A percentile compares a stretch with the other conserved stretches of the same genome.
Evolutionary conservation across 1,140 invertebrate genomes (phyloP).

Genomic region (Drosophila melanica): DNA sequence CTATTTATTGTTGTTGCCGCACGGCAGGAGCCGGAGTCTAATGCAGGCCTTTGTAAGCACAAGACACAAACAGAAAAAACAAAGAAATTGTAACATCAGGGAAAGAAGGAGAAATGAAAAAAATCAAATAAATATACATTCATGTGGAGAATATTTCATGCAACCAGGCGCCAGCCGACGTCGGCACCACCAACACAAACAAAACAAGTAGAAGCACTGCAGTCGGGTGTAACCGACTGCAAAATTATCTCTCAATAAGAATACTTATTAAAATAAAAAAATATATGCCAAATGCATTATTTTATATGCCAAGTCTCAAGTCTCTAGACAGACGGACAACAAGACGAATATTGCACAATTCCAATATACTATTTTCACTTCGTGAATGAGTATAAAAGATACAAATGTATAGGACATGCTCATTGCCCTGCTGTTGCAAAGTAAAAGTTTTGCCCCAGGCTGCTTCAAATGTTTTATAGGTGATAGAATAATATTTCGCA

Average conservation of each 20-base stretch:
- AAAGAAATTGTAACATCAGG: constrained; percentile 43
- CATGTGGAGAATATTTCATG: constrained; percentile 64
- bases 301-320: too few species aligned
- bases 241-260: too few species aligned
- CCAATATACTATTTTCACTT: neutral
- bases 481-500: constrained; percentile 81
- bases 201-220: neutral
- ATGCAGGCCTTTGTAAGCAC: constrained; percentile 53
- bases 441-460: constrained; percentile 66
- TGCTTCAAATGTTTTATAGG: constrained; percentile 78
- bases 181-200: constrained; percentile 16
- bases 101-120: constrained; percentile 32
- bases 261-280: too few species aligned
- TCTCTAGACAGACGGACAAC: too few species aligned
- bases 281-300: neutral
- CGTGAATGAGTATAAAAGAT: too few species aligned
- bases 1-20: constrained; percentile 41
- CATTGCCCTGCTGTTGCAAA: constrained; percentile 49
- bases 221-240: too few species aligned
- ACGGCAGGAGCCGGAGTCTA: constrained; percentile 29
- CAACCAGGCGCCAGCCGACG: constrained; percentile 18
- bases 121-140: constrained; percentile 79
- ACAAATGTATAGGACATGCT: constrained; percentile 3
- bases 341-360: neutral
- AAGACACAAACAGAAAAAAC: constrained; percentile 60